phyloP scores from a whole-genome alignment of 2,888 invertebrate genomes.

The Fragum whitleyi region DNA sequence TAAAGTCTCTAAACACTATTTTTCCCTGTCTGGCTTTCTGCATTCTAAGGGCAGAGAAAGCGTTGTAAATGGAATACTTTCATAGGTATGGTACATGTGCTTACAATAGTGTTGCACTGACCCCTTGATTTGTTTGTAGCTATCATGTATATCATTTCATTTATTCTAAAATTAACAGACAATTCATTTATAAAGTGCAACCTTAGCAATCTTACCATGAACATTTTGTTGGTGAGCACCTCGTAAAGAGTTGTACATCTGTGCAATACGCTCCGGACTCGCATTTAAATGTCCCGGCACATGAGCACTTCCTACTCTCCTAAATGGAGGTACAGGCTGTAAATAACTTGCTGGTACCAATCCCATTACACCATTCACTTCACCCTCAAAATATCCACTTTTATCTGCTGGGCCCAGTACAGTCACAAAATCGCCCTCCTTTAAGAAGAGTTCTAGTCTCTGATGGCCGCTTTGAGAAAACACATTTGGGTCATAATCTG shows the following conservation, averaged over 20 bases:
- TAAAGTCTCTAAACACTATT: too few species aligned
- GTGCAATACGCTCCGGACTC: conserved; percentile 77
- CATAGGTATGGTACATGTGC: too few species aligned
- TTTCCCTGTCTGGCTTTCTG: too few species aligned
- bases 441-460: conserved; percentile 76
- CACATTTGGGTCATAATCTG: conserved; percentile 78
- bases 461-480: conserved; percentile 79
- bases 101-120: too few species aligned
- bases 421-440: conserved; percentile 80
- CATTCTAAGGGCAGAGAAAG: too few species aligned
- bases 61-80: too few species aligned
- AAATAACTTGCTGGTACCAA: conserved; percentile 81
- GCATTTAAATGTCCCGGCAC: conserved; percentile 69
- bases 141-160: too few species aligned
- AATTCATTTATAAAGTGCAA: too few species aligned
- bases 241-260: conserved; percentile 71
- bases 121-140: too few species aligned
- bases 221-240: conserved; percentile 54
- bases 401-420: conserved; percentile 77
- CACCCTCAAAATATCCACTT: conserved; percentile 82
- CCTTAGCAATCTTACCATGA: conserved; percentile 53
- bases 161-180: too few species aligned
- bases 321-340: conserved; percentile 67
- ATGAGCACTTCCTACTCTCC: conserved; percentile 47
- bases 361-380: conserved; percentile 78